Evolutionary conservation across 2,797 vertebrate species (phyloP).

Genomic region (Sebastes nivosus): DNA sequence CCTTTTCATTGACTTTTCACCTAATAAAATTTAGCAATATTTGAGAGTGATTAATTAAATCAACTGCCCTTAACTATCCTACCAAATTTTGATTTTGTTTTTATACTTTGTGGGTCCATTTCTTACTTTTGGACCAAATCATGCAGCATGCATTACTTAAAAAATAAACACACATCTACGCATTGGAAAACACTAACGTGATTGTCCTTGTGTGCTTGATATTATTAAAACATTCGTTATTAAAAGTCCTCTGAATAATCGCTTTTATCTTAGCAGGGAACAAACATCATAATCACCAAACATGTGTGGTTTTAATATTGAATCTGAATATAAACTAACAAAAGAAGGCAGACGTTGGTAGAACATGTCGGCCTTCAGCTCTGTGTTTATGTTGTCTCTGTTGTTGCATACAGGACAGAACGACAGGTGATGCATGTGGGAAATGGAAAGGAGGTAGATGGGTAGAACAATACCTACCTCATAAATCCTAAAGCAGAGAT

Average conservation of each 20-base stretch:
- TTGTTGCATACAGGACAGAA: neutral
- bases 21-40: neutral
- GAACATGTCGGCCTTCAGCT: neutral
- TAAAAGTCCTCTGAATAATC: too few species aligned
- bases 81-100: neutral
- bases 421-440: neutral
- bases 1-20: neutral
- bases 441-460: neutral
- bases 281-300: too few species aligned
- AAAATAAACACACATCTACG: neutral
- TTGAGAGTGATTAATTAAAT: neutral
- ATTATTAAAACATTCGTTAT: too few species aligned
- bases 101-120: neutral
- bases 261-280: too few species aligned
- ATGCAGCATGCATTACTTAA: neutral
- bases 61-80: neutral
- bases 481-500: conserved; percentile 92
- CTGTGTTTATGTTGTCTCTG: neutral
- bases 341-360: neutral
- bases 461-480: conserved; percentile 84
- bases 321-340: neutral
- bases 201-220: neutral
- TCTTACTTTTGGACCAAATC: neutral
- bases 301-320: neutral
- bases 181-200: neutral